Percentiles rank a stretch among this genome's conserved stretches.
Conservation (phyloP, 2,888 invertebrate species). For the Darwinula stevensoni region DNA sequence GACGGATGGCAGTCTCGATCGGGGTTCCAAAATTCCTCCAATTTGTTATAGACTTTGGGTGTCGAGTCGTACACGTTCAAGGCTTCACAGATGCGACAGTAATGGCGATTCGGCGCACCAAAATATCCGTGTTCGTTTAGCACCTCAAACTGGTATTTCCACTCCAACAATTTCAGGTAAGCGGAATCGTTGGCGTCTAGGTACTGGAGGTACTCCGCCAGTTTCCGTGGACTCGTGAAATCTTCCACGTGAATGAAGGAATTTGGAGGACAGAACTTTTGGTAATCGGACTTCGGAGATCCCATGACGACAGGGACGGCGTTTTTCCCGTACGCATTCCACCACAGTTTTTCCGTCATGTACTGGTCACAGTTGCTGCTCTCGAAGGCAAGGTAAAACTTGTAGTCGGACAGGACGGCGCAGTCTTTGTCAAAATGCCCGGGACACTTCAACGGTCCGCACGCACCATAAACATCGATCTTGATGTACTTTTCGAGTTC, state of each 20-base stretch:
- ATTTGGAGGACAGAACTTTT: slow-evolving; percentile 25
- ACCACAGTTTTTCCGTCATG: slow-evolving; percentile 35
- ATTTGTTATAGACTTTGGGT: too few species aligned
- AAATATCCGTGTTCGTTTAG: too few species aligned
- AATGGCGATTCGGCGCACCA: too few species aligned
- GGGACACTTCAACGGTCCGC: slow-evolving; percentile 23
- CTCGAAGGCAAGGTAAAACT: slow-evolving; percentile 37
- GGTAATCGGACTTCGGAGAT: slow-evolving; percentile 18
- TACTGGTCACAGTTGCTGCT: slow-evolving; percentile 36
- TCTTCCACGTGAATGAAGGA: slow-evolving; percentile 28
- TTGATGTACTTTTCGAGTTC: slow-evolving; percentile 13
- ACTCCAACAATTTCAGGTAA: too few species aligned
- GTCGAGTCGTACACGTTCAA: too few species aligned
- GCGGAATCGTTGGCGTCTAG: slow-evolving; percentile 8
- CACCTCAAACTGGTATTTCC: too few species aligned
- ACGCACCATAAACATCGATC: slow-evolving; percentile 14
- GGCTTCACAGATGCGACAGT: too few species aligned
- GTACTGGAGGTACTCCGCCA: slow-evolving; percentile 9
- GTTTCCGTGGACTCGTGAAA: slow-evolving; percentile 13
- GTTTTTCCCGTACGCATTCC: slow-evolving; percentile 29
- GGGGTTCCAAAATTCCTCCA: too few species aligned
- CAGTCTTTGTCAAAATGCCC: slow-evolving; percentile 31
- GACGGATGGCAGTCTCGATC: too few species aligned
- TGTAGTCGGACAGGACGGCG: slow-evolving; percentile 22
- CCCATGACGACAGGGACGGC: slow-evolving; percentile 35